Percentiles rank a stretch among this genome's conserved stretches.
Evolutionary conservation across 2,113 vertebrate species (phyloP).

Genomic region (Bubo bubo): DNA sequence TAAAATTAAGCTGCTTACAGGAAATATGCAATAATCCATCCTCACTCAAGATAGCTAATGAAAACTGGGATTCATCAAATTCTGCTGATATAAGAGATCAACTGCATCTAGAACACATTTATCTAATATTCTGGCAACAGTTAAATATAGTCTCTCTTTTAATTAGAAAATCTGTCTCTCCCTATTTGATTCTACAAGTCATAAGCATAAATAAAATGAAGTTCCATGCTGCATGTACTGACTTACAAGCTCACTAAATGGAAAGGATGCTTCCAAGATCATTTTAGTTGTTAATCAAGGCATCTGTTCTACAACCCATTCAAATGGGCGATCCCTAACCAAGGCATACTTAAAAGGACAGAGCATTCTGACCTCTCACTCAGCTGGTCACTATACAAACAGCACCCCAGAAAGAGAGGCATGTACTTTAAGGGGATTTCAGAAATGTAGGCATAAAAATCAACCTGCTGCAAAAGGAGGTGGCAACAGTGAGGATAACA

Average conservation of each 20-base stretch:
- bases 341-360: background rate
- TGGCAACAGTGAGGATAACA: background rate
- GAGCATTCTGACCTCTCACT: background rate
- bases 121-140: background rate
- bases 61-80: constrained; percentile 22
- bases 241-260: background rate
- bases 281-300: background rate
- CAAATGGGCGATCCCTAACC: background rate
- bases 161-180: constrained; percentile 5
- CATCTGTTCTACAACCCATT: background rate
- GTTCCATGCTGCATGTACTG: background rate
- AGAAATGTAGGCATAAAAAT: background rate
- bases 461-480: background rate
- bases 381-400: background rate
- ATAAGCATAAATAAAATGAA: background rate
- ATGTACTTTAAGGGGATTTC: accelerated
- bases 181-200: background rate
- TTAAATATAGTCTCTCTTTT: background rate
- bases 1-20: constrained; percentile 23
- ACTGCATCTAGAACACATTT: background rate
- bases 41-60: background rate
- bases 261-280: background rate
- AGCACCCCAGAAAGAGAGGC: accelerated
- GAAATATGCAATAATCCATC: background rate
- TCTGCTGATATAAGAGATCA: background rate